Evolutionary conservation across 2,888 invertebrate species (phyloP).

Genomic region (Dryococelus australis): DNA sequence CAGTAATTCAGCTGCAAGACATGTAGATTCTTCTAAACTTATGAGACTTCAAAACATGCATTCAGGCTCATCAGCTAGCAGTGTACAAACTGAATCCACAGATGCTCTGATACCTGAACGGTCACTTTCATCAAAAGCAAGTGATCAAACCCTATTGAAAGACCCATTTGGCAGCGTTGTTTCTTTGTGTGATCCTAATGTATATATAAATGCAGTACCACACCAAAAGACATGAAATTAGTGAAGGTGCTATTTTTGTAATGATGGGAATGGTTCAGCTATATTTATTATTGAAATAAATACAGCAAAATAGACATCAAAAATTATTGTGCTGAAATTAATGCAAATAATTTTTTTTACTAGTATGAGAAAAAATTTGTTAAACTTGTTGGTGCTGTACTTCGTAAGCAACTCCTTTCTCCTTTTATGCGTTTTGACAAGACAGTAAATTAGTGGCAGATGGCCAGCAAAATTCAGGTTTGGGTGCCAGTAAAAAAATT

Average conservation of each 20-base stretch:
- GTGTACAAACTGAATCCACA: neutral
- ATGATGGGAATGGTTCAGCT: too few relatives aligned
- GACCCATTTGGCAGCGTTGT: slow-evolving; percentile 43
- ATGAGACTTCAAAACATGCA: neutral
- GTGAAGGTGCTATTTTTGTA: neutral
- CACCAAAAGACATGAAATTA: neutral
- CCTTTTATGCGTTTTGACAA: too few relatives aligned
- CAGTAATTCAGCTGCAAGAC: neutral
- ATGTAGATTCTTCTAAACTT: neutral
- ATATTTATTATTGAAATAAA: too few relatives aligned
- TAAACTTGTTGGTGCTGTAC: too few relatives aligned
- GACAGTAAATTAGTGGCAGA: too few relatives aligned
- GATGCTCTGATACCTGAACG: neutral
- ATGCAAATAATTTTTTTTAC: too few relatives aligned
- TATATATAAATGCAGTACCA: neutral
- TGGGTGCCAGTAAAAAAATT: too few relatives aligned
- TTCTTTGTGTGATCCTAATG: slow-evolving; percentile 37
- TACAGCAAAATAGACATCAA: too few relatives aligned
- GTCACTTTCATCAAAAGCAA: neutral
- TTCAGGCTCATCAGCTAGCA: neutral
- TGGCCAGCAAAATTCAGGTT: too few relatives aligned
- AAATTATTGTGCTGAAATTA: too few relatives aligned
- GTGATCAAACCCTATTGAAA: slow-evolving; percentile 27
- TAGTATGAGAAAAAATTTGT: too few relatives aligned
- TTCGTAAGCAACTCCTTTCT: too few relatives aligned